Evolutionary conservation across 2,888 invertebrate genomes (phyloP).

Genomic region (Eupithecia exiguata): DNA sequence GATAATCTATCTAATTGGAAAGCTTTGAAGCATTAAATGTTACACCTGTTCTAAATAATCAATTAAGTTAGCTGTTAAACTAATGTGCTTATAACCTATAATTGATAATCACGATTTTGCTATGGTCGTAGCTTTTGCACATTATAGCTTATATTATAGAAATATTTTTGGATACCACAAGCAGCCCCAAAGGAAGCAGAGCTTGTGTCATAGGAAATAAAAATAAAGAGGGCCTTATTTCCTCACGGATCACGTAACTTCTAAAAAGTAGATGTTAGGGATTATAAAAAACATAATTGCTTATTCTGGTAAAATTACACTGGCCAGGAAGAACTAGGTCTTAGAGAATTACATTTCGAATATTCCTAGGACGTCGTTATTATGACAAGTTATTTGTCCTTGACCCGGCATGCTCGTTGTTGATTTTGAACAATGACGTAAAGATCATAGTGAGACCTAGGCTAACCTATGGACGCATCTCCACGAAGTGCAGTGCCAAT

Average conservation of each 20-base stretch:
- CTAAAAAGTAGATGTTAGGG: neutral
- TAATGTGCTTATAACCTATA: neutral
- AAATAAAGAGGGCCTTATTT: too few relatives aligned
- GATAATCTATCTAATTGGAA: neutral
- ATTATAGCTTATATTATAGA: neutral
- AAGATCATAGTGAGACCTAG: neutral
- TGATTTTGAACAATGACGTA: neutral
- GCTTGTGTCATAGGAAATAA: neutral
- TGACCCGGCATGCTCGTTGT: neutral
- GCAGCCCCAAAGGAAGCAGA: neutral
- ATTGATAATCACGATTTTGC: neutral
- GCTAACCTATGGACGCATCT: constrained; percentile 15
- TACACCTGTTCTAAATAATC: constrained; percentile 1
- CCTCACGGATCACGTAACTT: neutral
- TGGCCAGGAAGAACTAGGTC: neutral
- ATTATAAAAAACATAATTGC: too few relatives aligned
- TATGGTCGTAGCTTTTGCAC: neutral
- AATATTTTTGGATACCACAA: neutral
- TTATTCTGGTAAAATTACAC: neutral
- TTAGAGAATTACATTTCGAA: neutral
- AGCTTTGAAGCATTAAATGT: neutral
- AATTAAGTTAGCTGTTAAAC: neutral
- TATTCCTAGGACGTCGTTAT: neutral
- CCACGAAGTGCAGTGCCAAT: constrained; percentile 35
- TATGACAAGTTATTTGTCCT: neutral